These are phyloP conservation scores for Neodiprion fabricii DNA, from an alignment of 1,140 invertebrate species.

Conservation along the genomic window DNA sequence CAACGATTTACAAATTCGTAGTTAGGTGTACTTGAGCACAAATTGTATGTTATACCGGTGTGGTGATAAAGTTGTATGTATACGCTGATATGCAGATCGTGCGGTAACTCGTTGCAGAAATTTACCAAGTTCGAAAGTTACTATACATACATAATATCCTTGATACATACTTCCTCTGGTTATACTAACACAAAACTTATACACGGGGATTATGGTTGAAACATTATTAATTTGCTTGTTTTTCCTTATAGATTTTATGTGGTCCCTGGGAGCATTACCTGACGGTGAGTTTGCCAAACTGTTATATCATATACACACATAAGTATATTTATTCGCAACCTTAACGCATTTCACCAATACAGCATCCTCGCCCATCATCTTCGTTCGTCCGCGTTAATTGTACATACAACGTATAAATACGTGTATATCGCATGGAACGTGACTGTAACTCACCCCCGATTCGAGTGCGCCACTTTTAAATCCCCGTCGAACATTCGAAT, in stretches of 20 bases:
- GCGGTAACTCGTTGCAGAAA: not conserved
- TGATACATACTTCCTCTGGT: too few species aligned
- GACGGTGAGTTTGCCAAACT: constrained; percentile 79
- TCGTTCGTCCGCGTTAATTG: too few species aligned
- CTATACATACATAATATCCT: not conserved
- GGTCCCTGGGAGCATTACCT: constrained; percentile 95
- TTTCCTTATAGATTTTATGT: constrained; percentile 95
- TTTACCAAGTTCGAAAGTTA: not conserved
- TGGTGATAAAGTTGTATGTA: too few species aligned
- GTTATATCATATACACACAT: not conserved
- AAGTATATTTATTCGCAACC: not conserved
- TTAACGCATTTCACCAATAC: too few species aligned
- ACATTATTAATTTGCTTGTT: constrained; percentile 65
- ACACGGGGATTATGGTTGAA: not conserved
- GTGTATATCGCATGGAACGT: too few species aligned
- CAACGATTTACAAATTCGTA: constrained; percentile 35
- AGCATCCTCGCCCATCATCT: too few species aligned
- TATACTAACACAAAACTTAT: constrained; percentile 3
- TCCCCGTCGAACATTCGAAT: too few species aligned
- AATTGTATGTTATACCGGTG: too few species aligned
- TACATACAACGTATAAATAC: too few species aligned
- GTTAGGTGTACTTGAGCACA: not conserved
- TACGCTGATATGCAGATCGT: too few species aligned
- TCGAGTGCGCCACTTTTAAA: too few species aligned
- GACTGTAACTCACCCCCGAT: too few species aligned